Percentiles rank a stretch among this genome's conserved stretches.
Evolutionary conservation across 1,140 invertebrate genomes (phyloP).

Genomic region (Caerostris extrusa): DNA sequence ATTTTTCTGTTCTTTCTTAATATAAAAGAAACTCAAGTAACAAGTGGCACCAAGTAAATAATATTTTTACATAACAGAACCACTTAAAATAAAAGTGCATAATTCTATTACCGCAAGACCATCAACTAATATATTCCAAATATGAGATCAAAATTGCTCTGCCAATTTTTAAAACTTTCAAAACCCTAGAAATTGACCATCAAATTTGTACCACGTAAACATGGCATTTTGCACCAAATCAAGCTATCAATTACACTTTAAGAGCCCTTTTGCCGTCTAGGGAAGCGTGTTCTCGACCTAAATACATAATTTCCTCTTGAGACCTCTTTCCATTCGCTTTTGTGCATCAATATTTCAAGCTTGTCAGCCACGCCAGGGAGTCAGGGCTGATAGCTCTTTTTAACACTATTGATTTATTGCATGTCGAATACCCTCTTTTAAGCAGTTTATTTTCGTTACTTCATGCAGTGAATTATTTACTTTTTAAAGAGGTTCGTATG

Average conservation of each 20-base stretch:
- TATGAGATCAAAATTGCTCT: background rate
- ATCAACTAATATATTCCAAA: background rate
- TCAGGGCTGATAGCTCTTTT: slow-evolving; percentile 67
- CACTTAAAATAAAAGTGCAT: too few relatives aligned
- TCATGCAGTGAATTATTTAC: slow-evolving; percentile 40
- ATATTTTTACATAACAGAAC: too few relatives aligned
- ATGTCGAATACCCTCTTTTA: slow-evolving; percentile 23
- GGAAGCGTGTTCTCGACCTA: slow-evolving; percentile 27
- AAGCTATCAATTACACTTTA: slow-evolving; percentile 28
- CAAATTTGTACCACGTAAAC: slow-evolving; percentile 17
- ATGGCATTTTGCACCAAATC: slow-evolving; percentile 17
- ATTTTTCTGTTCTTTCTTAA: too few relatives aligned
- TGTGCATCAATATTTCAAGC: slow-evolving; percentile 65
- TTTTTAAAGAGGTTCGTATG: slow-evolving; percentile 12
- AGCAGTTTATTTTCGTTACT: slow-evolving; percentile 69
- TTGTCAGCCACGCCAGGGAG: slow-evolving; percentile 42
- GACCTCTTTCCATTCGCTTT: slow-evolving; percentile 4
- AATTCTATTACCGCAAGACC: background rate
- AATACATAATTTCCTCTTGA: slow-evolving; percentile 67
- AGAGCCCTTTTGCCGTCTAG: background rate
- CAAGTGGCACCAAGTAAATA: too few relatives aligned
- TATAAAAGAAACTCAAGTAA: too few relatives aligned
- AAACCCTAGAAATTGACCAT: background rate
- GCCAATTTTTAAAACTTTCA: background rate
- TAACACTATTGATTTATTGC: slow-evolving; percentile 72